Evolutionary conservation across 2,797 vertebrate species (phyloP).

Genomic region (Hydrolagus colliei): DNA sequence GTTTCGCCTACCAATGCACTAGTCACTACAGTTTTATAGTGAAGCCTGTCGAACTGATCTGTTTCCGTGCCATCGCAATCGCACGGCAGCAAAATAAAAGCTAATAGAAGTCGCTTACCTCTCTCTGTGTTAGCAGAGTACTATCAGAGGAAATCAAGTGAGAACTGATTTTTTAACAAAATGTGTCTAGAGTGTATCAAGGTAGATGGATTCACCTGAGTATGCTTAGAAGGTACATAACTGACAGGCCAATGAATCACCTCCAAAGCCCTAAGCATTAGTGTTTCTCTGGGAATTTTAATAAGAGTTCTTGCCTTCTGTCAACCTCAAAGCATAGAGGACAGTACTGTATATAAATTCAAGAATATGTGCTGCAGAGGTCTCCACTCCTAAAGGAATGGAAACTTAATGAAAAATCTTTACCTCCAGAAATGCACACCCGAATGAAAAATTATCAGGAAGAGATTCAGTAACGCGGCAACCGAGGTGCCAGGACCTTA

Average conservation of each 20-base stretch:
- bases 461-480: background rate
- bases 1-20: too few relatives aligned
- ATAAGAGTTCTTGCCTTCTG: background rate
- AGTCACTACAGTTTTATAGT: too few relatives aligned
- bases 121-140: background rate
- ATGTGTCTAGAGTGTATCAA: conserved; percentile 19
- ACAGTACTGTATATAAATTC: background rate
- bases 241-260: conserved; percentile 33
- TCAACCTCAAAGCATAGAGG: background rate
- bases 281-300: conserved; percentile 13
- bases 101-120: background rate
- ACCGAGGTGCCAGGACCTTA: background rate
- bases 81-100: background rate
- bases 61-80: too few relatives aligned
- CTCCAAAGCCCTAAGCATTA: conserved; percentile 2
- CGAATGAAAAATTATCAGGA: background rate
- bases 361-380: background rate
- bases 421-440: background rate
- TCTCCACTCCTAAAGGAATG: background rate
- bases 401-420: background rate
- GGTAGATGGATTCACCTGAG: conserved; percentile 22
- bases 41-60: too few relatives aligned
- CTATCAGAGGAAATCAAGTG: background rate
- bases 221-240: conserved; percentile 2
- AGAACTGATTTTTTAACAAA: conserved; percentile 27